Percentiles rank a stretch among this genome's conserved stretches.
Evolutionary conservation across 2,888 invertebrate species (phyloP).

Genomic region (Balanococcus diminutus): DNA sequence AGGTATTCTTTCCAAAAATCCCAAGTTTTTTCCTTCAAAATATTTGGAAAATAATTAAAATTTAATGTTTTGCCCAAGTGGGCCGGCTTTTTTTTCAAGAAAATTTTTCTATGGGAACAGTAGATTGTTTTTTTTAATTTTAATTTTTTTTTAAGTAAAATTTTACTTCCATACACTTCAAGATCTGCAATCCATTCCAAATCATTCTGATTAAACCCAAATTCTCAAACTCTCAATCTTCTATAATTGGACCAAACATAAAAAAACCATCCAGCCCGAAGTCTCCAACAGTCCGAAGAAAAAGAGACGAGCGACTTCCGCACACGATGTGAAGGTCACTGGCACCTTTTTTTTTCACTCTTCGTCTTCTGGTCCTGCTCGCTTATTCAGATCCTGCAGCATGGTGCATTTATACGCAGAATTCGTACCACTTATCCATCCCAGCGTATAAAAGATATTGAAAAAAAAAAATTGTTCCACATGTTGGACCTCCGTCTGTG

Average conservation of each 20-base stretch:
- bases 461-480: conserved; percentile 17
- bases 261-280: not conserved
- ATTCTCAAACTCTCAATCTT: not conserved
- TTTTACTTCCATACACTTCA: too few species aligned
- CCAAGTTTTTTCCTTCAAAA: too few species aligned
- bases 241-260: not conserved
- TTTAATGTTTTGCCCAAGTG: too few species aligned
- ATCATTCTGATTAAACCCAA: too few species aligned
- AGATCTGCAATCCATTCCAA: too few species aligned
- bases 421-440: not conserved
- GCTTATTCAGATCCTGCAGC: not conserved
- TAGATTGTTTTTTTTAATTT: too few species aligned
- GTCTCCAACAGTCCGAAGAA: not conserved
- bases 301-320: not conserved
- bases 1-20: too few species aligned
- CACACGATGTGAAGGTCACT: not conserved
- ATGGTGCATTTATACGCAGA: not conserved
- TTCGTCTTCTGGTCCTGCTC: too few species aligned
- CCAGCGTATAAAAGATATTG: not conserved
- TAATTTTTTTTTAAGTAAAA: too few species aligned
- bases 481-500: conserved; percentile 13
- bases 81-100: too few species aligned
- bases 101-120: too few species aligned
- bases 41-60: too few species aligned
- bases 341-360: not conserved